Evolutionary conservation across 2,113 vertebrate genomes (phyloP).

Genomic region (Sturnus vulgaris): DNA sequence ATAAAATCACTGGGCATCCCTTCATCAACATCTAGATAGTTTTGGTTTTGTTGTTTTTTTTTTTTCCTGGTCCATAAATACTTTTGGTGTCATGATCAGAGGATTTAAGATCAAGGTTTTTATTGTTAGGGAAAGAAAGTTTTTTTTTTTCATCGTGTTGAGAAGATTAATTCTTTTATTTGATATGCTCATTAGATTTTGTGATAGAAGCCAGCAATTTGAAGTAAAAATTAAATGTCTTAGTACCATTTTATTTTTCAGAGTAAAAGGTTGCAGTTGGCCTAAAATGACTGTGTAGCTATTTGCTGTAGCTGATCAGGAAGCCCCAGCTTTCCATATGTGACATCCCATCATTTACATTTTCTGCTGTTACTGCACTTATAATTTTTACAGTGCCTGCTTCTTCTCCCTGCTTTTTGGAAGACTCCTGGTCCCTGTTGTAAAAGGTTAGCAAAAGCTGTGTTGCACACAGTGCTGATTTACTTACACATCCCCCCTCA

Average conservation of each 20-base stretch:
- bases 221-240: not conserved
- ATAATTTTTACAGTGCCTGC: not conserved
- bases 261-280: not conserved
- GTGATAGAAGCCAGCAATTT: not conserved
- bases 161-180: not conserved
- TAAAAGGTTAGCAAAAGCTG: not conserved
- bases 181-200: not conserved
- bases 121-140: not conserved
- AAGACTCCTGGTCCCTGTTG: not conserved
- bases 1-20: not conserved
- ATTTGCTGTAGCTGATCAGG: not conserved
- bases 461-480: accelerated
- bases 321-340: accelerated
- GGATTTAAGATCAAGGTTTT: not conserved
- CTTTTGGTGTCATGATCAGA: not conserved
- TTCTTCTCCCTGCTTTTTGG: not conserved
- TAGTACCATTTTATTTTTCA: not conserved
- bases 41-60: not conserved
- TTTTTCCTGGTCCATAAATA: not conserved
- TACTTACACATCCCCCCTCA: not conserved
- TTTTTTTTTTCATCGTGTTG: not conserved
- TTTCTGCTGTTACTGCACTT: not conserved
- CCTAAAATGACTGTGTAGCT: not conserved
- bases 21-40: not conserved
- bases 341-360: not conserved